Evolutionary conservation across 2,797 vertebrate species (phyloP), one percentile per base, ranked within the genome.

Genomic region (Chiroxiphia lanceolata): DNA sequence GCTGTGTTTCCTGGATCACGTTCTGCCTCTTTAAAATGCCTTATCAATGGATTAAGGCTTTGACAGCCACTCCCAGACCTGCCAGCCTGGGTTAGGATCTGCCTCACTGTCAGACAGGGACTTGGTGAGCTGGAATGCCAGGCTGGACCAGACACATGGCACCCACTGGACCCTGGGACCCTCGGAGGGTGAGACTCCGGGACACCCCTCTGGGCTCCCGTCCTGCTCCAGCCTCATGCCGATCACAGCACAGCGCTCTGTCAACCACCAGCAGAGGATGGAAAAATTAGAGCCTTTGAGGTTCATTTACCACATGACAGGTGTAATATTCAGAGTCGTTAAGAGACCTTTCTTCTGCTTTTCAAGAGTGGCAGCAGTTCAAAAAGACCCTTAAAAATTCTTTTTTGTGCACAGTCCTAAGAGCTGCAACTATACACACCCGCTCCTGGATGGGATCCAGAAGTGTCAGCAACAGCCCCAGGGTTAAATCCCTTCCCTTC

Each of bases 401-500:
- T 36, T 85, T 90, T 87, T 29, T 78, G 69, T 75, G 50, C 22
- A 34, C 31, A 1, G 2, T 42, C 31, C 65, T 42, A 14, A 40
- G 61, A 61, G 65, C 76, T 89, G 38, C 78, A 47, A 3, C 82
- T 23, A 8, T 3, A 40, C 38, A 38, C 38, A 20, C 19, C 42
- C 0, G 0, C 34, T 91, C 64, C 79, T 89, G 83, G 79, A 91
- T 0, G 3, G 51, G 45, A 71, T 86, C 87, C 87, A 13, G 33
- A 65, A 81, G 80, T 87, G 94, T 78, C 94, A 96, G 88, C 91
- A 64, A 40, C 82, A 86, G 70, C 40, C 60, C 2, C 33, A 84
- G 76, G 87, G 82, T 61, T 84, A 81, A 93, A 47, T 53, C 79
- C 54, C 61, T 89, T 95, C 79, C 53, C 72, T 93, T 68, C 70